Evolutionary conservation across 2,888 invertebrate genomes (phyloP), one percentile per base, ranked within the genome.

Genomic region (Cheilosia vernalis): DNA sequence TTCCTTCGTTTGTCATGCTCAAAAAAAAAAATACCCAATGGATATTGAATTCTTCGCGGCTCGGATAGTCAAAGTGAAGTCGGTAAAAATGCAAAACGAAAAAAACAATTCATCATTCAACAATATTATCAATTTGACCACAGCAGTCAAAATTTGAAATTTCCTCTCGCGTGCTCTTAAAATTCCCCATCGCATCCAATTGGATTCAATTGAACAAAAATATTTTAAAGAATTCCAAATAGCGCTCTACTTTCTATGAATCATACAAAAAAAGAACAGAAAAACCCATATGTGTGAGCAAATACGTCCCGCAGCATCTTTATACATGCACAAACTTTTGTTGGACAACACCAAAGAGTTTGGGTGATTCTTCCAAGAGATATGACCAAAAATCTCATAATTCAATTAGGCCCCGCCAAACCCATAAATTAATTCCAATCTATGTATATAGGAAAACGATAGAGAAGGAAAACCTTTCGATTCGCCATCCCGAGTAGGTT

Each of bases 361-460:
- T 51, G 51, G 64, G 58, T 61, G 84, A 84, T 84, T 63, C 69
- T 64, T 60, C 13, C 55, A 63, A 27, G 55, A 63, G 84, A 84
- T 85, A 85, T 51, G 66, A 70, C 76, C 61, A 19, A 85, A 81
- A 85, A 77, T 80, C 85, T 81, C 85, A 85, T 85, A 81, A 85
- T 85, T 85, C 85, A 85, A 81, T 81, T 85, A 85, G 81, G 72
- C 51, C 51, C 55, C 37, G 85, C 72, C 81, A 77, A 85, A 77
- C 85, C 77, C 67, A 81, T 85, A 81, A 85, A 81, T 81, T 85
- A 77, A 77, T 81, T 85, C 56, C 81, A 76, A 70, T 64, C 1
- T 30, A 30, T 30, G 5, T 30, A 73, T 30, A 73, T 15, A 17
- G 60, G 27, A n/a, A 69, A 60, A 47, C 55, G 49, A 73, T 44